Evolutionary conservation across 1,140 invertebrate species (phyloP), one percentile per base, ranked within the genome.

Genomic region (Temnothorax longispinosus): DNA sequence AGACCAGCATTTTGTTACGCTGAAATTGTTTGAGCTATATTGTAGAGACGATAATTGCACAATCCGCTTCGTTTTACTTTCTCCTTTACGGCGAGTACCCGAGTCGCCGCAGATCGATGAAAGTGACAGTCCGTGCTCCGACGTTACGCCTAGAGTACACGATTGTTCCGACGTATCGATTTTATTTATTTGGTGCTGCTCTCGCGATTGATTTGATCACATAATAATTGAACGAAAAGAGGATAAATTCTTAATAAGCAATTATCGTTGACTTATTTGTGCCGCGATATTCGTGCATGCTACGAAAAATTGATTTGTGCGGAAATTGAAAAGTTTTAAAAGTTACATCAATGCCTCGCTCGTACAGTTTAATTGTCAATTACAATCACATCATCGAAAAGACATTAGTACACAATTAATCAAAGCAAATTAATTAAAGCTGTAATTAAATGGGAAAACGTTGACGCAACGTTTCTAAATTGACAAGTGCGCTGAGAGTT

Each of bases 41-140:
- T 87, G 80, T 90, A 90, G 65, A 58, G 41, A 50, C 50, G 44
- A 85, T 60, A 54, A 85, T 92, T 92, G 87, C 89, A 87, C 86
- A 92, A 92, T 87, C 38, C 56, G 15, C 60, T 18, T 67, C 87
- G 69, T 89, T 84, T 87, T 91, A 92, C 90, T 92, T 91, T 92
- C 91, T 91, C 90, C 15, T 65, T 27, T 27, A 27, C 27, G 27
- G 13, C 64, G 47, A 88, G 71, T 64, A 50, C 4, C 21, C 58
- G 7, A 75, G 44, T 56, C 56, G 32, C 65, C 52, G 38, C 52
- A 60, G 72, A 86, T 75, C 78, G 87, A 88, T 74, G 86, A 92
- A 91, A 91, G 91, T 85, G 76, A 90, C 90, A 89, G 86, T 90
- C 60, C 7, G 13, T 10, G 78, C 35, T 89, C 47, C 54, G 89